Percentiles rank a stretch among this genome's conserved stretches.
Conservation (phyloP, 2,888 invertebrate species). For the Proisotoma minuta region DNA sequence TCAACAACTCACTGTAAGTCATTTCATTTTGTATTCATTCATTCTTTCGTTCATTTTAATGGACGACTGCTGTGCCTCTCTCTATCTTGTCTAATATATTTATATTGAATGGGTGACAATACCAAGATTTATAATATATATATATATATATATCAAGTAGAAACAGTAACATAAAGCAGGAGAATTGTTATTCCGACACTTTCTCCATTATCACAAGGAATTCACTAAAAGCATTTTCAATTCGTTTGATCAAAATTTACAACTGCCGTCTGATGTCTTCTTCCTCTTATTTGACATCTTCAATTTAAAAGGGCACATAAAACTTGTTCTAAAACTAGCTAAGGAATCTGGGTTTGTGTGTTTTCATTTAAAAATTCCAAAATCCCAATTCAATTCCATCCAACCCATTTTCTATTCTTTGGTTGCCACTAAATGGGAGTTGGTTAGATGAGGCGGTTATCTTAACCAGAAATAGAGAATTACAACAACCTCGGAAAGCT, state of each 20-base stretch:
- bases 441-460: not conserved
- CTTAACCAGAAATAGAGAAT: not conserved
- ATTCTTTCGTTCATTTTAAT: not conserved
- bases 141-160: too few species aligned
- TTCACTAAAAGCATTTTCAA: slow-evolving; percentile 11
- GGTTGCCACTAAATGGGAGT: too few species aligned
- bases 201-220: slow-evolving; percentile 3
- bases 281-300: slow-evolving; percentile 1
- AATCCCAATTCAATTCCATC: slow-evolving; percentile 1
- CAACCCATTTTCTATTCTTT: too few species aligned
- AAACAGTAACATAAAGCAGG: not conserved
- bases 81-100: too few species aligned
- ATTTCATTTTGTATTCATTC: not conserved
- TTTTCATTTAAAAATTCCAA: slow-evolving; percentile 5
- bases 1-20: slow-evolving; percentile 56
- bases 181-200: not conserved
- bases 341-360: slow-evolving; percentile 1
- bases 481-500: not conserved
- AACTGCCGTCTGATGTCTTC: not conserved
- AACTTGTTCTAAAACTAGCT: not conserved
- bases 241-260: slow-evolving; percentile 12
- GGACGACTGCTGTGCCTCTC: too few species aligned
- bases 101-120: too few species aligned
- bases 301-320: slow-evolving; percentile 2
- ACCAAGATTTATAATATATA: too few species aligned